Percentiles rank a stretch among this genome's conserved stretches.
Evolutionary conservation across 2,888 invertebrate genomes (phyloP).

Genomic region (Plebejus anna): DNA sequence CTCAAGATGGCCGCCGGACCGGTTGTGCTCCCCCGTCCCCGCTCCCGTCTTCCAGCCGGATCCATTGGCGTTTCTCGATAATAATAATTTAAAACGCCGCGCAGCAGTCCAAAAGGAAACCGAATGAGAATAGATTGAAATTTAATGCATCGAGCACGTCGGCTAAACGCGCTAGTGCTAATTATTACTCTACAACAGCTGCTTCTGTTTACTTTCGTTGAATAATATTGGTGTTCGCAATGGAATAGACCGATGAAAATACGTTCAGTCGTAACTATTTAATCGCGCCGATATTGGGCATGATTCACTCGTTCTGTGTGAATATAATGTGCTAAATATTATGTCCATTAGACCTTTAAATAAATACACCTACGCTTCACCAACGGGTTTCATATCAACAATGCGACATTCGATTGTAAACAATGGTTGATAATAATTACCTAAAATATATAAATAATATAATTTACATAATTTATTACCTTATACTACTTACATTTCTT

Average conservation of each 20-base stretch:
- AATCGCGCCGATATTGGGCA: conserved; percentile 39
- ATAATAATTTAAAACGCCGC: conserved; percentile 74
- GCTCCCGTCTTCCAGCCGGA: conserved; percentile 68
- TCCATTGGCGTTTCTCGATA: conserved; percentile 66
- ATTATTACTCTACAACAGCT: conserved; percentile 72
- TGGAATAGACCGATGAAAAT: conserved; percentile 51
- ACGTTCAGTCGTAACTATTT: conserved; percentile 42
- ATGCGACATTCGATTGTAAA: conserved; percentile 18
- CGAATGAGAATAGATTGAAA: conserved; percentile 74
- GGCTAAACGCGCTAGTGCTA: conserved; percentile 60
- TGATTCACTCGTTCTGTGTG: conserved; percentile 49
- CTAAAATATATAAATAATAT: background rate
- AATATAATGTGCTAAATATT: conserved; percentile 14
- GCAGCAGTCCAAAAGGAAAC: conserved; percentile 74
- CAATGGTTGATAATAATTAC: conserved; percentile 20
- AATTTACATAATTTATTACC: background rate
- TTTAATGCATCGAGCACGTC: conserved; percentile 69
- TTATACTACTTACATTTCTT: background rate
- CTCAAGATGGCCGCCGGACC: conserved; percentile 78
- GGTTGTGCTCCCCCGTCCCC: conserved; percentile 64
- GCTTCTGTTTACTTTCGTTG: conserved; percentile 73
- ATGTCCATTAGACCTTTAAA: background rate
- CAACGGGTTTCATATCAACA: conserved; percentile 19
- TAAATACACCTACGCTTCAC: conserved; percentile 7
- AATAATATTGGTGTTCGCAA: conserved; percentile 59